Evolutionary conservation across 2,888 invertebrate genomes (phyloP).

Genomic region (Rhingia campestris): DNA sequence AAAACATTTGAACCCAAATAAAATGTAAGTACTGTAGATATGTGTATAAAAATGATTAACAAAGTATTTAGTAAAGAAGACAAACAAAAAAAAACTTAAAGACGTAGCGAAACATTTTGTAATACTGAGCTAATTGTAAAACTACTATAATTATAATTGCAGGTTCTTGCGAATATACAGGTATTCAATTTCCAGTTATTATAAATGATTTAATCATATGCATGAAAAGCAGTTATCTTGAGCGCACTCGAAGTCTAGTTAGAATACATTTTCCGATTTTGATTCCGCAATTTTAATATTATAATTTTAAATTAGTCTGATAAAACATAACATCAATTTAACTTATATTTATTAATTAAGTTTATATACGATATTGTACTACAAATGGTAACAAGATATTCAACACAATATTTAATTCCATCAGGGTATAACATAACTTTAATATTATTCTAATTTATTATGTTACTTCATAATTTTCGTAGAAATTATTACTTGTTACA

Average conservation of each 20-base stretch:
- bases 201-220: slow-evolving; percentile 47
- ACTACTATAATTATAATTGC: slow-evolving; percentile 49
- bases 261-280: slow-evolving; percentile 42
- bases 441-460: slow-evolving; percentile 25
- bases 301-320: slow-evolving; percentile 46
- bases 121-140: slow-evolving; percentile 70
- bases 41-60: slow-evolving; percentile 67
- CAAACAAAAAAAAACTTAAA: slow-evolving; percentile 33
- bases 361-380: too few species aligned
- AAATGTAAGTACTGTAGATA: slow-evolving; percentile 72
- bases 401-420: neutral
- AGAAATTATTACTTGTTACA: slow-evolving; percentile 62
- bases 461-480: slow-evolving; percentile 49
- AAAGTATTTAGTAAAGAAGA: slow-evolving; percentile 48
- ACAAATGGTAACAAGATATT: too few species aligned
- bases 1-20: slow-evolving; percentile 55
- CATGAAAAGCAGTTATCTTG: slow-evolving; percentile 43
- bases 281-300: slow-evolving; percentile 52
- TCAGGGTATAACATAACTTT: slow-evolving; percentile 10
- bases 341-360: slow-evolving; percentile 19
- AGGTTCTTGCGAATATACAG: slow-evolving; percentile 70
- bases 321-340: slow-evolving; percentile 58
- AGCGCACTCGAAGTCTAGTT: slow-evolving; percentile 48
- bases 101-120: slow-evolving; percentile 64
- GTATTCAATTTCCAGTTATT: slow-evolving; percentile 63